Percentiles rank a stretch among this genome's conserved stretches.
These are phyloP conservation scores for Cosmorhoe ocellata DNA, from an alignment of 2,888 invertebrate genomes.

Conservation along the genomic window DNA sequence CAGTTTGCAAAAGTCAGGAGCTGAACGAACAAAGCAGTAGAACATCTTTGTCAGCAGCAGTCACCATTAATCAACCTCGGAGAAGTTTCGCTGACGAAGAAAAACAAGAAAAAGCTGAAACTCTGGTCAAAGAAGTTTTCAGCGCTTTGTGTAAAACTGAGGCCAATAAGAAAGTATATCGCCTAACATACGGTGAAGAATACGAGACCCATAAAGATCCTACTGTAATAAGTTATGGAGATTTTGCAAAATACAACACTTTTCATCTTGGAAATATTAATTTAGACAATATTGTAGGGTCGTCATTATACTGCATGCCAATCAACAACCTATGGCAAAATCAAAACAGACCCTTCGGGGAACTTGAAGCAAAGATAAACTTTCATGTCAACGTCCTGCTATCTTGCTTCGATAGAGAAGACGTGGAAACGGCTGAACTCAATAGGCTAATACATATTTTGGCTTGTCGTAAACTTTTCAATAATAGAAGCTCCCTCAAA, in stretches of 20 bases:
- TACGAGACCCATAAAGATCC: constrained; percentile 64
- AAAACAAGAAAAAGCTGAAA: constrained; percentile 52
- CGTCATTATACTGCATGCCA: constrained; percentile 60
- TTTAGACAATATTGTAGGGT: constrained; percentile 58
- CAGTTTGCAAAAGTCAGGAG: constrained; percentile 44
- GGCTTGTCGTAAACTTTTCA: constrained; percentile 67
- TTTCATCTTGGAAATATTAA: constrained; percentile 68
- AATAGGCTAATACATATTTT: constrained; percentile 65
- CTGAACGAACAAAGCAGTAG: constrained; percentile 42
- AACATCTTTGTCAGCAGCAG: constrained; percentile 44
- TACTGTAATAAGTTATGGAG: constrained; percentile 61
- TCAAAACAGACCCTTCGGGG: constrained; percentile 44
- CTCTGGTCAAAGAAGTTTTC: constrained; percentile 59
- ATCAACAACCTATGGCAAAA: constrained; percentile 60
- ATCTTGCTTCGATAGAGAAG: constrained; percentile 66
- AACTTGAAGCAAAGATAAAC: constrained; percentile 64
- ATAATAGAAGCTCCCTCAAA: constrained; percentile 68
- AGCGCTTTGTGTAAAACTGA: constrained; percentile 57
- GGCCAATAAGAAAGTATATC: constrained; percentile 53
- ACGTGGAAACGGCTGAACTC: constrained; percentile 65
- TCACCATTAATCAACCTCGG: constrained; percentile 37
- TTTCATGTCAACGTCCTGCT: constrained; percentile 67
- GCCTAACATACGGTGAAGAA: constrained; percentile 66
- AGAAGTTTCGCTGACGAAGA: constrained; percentile 36
- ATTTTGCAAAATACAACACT: constrained; percentile 58